A percentile compares a stretch with the other conserved stretches of the same genome.
Evolutionary conservation across 2,888 invertebrate species (phyloP).

Genomic region (Clivina fossor): DNA sequence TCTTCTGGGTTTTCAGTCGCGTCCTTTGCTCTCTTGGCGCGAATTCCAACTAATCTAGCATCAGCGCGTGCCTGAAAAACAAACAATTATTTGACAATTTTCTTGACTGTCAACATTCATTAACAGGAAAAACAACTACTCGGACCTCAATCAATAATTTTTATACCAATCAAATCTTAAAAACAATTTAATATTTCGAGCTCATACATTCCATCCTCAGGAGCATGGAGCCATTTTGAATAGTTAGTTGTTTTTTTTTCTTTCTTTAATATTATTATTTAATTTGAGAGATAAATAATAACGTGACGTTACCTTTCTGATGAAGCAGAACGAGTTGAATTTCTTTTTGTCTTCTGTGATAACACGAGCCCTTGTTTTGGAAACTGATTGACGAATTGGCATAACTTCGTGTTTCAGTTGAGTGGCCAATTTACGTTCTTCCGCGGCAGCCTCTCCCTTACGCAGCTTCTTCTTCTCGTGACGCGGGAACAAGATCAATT

Average conservation of each 20-base stretch:
- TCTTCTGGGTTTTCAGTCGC: constrained; percentile 93
- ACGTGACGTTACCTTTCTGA: constrained; percentile 81
- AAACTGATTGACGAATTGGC: constrained; percentile 79
- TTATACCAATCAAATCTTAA: too few relatives aligned
- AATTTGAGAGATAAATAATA: too few relatives aligned
- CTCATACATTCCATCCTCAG: too few relatives aligned
- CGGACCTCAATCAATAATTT: too few relatives aligned
- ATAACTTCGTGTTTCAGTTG: constrained; percentile 82
- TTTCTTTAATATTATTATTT: too few relatives aligned
- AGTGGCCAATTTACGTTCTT: constrained; percentile 89
- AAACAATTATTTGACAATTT: too few relatives aligned
- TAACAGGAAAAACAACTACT: too few relatives aligned
- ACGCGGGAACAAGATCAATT: constrained; percentile 95
- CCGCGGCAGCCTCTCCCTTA: constrained; percentile 82
- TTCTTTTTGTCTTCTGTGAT: constrained; percentile 89
- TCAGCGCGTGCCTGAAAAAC: constrained; percentile 78
- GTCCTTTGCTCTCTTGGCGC: constrained; percentile 93
- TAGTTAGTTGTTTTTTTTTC: too few relatives aligned
- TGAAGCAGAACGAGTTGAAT: constrained; percentile 84
- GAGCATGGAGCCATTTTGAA: too few relatives aligned
- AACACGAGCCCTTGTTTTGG: constrained; percentile 77
- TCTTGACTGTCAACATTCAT: too few relatives aligned
- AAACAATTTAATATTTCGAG: too few relatives aligned
- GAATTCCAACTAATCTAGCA: constrained; percentile 84
- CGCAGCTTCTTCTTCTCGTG: constrained; percentile 81